Conservation (phyloP, 2,888 invertebrate genomes). For the Allygus modestus region DNA sequence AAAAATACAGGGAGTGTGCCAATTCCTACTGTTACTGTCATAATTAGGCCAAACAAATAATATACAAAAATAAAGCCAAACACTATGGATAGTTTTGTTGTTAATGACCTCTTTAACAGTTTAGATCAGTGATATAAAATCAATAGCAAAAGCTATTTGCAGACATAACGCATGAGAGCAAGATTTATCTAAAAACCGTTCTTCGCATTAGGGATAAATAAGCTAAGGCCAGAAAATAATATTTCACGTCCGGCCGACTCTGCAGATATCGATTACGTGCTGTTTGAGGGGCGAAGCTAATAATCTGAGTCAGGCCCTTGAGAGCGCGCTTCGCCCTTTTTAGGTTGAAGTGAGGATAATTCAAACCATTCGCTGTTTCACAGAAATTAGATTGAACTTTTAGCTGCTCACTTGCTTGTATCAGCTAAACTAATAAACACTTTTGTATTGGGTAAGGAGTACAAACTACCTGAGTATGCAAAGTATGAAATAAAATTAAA, state of each 20-base stretch:
- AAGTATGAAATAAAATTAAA: too few relatives aligned
- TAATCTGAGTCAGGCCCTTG: conserved; percentile 3
- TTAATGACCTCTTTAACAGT: too few relatives aligned
- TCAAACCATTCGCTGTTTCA: neutral
- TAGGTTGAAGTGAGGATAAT: neutral
- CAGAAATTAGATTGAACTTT: neutral
- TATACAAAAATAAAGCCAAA: too few relatives aligned
- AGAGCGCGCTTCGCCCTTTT: neutral
- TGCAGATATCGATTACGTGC: conserved; percentile 20
- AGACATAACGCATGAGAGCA: neutral
- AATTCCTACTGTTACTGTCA: too few relatives aligned
- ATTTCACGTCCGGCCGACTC: neutral
- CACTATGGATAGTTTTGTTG: too few relatives aligned
- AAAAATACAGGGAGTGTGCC: too few relatives aligned
- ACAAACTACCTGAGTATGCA: too few relatives aligned
- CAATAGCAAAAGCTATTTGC: neutral
- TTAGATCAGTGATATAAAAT: too few relatives aligned
- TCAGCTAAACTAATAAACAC: too few relatives aligned
- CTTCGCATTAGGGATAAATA: neutral
- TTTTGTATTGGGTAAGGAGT: too few relatives aligned
- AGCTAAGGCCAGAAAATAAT: conserved; percentile 16
- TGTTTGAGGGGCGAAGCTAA: conserved; percentile 3
- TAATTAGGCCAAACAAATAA: too few relatives aligned
- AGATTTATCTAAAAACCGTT: neutral
- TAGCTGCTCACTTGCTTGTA: neutral